These are phyloP conservation scores for Numida meleagris DNA, from an alignment of 2,113 vertebrate species.

Conservation along the genomic window DNA sequence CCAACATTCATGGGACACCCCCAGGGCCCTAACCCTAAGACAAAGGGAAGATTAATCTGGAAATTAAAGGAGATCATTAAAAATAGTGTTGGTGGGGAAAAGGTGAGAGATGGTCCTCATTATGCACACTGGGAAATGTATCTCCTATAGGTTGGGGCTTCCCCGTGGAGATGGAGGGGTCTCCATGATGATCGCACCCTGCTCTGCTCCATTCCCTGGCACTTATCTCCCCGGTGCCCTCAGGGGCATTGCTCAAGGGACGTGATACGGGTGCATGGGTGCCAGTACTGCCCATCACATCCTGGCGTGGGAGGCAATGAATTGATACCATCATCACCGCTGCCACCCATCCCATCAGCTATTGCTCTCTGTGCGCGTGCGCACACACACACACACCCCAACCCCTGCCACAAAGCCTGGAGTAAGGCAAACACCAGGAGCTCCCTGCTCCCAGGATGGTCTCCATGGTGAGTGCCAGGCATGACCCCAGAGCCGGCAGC, in stretches of 20 bases:
- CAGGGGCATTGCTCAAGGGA: not conserved
- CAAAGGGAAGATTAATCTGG: not conserved
- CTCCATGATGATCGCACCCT: not conserved
- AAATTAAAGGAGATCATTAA: constrained; percentile 14
- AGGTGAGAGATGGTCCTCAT: not conserved
- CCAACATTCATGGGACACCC: not conserved
- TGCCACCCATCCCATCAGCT: constrained; percentile 7
- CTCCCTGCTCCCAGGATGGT: not conserved
- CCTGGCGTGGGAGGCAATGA: constrained; percentile 55
- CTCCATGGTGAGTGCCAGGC: not conserved
- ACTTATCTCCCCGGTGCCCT: not conserved
- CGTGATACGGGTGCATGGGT: not conserved
- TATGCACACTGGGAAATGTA: not conserved
- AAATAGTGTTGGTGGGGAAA: not conserved
- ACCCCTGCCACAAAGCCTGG: not conserved
- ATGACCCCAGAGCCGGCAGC: not conserved
- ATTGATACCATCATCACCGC: not conserved
- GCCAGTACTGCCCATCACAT: constrained; percentile 12
- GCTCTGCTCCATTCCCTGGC: not conserved
- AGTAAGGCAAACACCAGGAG: not conserved
- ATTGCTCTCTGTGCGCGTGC: not conserved
- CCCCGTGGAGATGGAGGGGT: not conserved
- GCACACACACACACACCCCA: not conserved
- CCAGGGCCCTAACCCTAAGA: not conserved
- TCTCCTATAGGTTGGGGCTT: not conserved